Base-by-base conservation (phyloP, 1,140 invertebrate species). In the Xylocopa sonorina region DNA sequence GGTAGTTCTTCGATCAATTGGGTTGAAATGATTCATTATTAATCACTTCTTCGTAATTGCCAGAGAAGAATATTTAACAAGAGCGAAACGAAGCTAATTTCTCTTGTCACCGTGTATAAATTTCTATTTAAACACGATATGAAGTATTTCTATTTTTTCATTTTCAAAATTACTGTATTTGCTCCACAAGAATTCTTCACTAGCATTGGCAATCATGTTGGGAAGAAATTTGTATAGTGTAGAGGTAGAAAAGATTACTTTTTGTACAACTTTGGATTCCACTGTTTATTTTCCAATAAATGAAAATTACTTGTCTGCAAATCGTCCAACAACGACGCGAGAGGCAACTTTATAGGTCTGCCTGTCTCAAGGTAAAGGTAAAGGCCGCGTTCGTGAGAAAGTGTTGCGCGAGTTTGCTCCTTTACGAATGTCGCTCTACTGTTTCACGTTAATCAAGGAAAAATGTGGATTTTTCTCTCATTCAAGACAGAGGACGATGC, bases 301-400 rank as follows among this genome's bases (percentile, higher is more conserved):
- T 6, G 21, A 51, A 50, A 51, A 43, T 71, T 16, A 41, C 10
- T 10, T 29, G 24, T 16, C 50, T 7, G 57, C 18, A 3, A 53
- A 32, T 55, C 1, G 16, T 32, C n/a, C 3, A 67, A n/a, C 29
- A 9, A 7, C 4, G 16, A 27, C 9, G 5, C 38, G 21, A 34
- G 34, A 24, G 27, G 60, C 21, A 2, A 24, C 50, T 57, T 14
- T 2, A 3, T 29, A 53, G 29, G 55, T 29, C 9, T 43, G 34
- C 38, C 46, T 24, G 4, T 29, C 7, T 50, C 75, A 78, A 71
- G 64, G 78, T 84, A 72, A 85, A 84, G 83, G 83, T 85, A 75
- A 85, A 85, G 83, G 83, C 50, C 82, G 58, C 64, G 48, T 32
- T 18, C 58, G 48, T 51, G 68, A 34, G 78, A 85, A 84, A 85